Evolutionary conservation across 1,140 invertebrate species (phyloP).

Genomic region (Hycleus phaleratus): DNA sequence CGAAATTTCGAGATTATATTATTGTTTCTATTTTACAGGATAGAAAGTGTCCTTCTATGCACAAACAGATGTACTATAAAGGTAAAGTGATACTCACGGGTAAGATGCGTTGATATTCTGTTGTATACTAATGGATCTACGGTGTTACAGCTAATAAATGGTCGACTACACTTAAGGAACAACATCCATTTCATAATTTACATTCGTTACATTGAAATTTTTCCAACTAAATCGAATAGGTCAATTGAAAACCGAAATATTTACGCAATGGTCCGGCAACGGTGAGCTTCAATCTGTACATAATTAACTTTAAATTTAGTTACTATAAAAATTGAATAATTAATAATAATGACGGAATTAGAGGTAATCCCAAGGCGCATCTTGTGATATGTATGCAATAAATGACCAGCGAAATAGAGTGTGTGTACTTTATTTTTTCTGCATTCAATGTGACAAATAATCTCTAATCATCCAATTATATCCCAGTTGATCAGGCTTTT

Average conservation of each 20-base stretch:
- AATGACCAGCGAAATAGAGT: background rate
- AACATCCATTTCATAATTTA: slow-evolving; percentile 29
- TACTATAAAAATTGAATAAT: background rate
- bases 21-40: slow-evolving; percentile 43
- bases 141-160: slow-evolving; percentile 41
- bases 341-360: background rate
- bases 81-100: slow-evolving; percentile 41
- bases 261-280: background rate
- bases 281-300: background rate
- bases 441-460: background rate
- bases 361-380: slow-evolving; percentile 5
- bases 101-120: background rate
- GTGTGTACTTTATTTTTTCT: background rate
- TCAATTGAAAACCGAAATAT: slow-evolving; percentile 6
- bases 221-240: background rate
- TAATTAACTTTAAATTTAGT: background rate
- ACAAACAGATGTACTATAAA: slow-evolving; percentile 64
- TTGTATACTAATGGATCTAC: slow-evolving; percentile 31
- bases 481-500: background rate
- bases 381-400: slow-evolving; percentile 27
- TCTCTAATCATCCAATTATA: background rate
- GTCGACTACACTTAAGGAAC: slow-evolving; percentile 35
- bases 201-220: slow-evolving; percentile 32
- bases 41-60: slow-evolving; percentile 61
- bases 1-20: too few species aligned